Base-by-base conservation (phyloP, 2,888 invertebrate species). In the Metallyticus violacea region DNA sequence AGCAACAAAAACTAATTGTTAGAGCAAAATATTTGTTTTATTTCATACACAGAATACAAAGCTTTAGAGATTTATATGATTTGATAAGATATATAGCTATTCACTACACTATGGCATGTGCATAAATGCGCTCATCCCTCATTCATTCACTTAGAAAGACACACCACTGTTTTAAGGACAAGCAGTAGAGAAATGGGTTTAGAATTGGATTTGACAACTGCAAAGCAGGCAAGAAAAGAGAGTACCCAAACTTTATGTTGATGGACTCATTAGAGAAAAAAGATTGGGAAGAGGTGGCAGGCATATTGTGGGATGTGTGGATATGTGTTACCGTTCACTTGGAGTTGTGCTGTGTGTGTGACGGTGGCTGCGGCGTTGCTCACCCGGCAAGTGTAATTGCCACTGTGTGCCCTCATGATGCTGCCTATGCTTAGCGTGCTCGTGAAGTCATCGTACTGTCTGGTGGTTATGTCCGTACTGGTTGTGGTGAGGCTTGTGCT, bases 401-500 rank as follows among this genome's bases (percentile, higher is more conserved):
- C 94, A 90, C 93, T 92, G 91, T 94, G 93, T 89, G 92, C 92
- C 90, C 92, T 92, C 90, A 93, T 93, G 90, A 94, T 93, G 91
- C 93, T 93, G 90, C 93, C 93, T 91, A 94, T 93, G 91, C 93
- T 94, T 90, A 94, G 92, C 89, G 93, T 93, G 91, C 93, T 93
- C 90, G 93, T 93, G 91, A 93, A 94, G 91, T 93, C 93, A 91
- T 93, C 93, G 92, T 94, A 93, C 91, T 94, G 93, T 90, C 93
- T 92, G 90, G 93, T 92, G 91, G 93, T 93, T 90, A 93, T 92
- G 90, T 92, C 91, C 90, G 90, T 90, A 88, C 89, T 89, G 88
- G 86, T 88, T 87, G 87, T 87, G 88, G 79, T 86, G 40, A 62
- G 15, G 85, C 84, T 78, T 77, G 26, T 88, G 86, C 80, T 86